These are phyloP conservation scores for Tachuris rubrigastra DNA, from an alignment of 2,113 vertebrate species.

Conservation along the genomic window DNA sequence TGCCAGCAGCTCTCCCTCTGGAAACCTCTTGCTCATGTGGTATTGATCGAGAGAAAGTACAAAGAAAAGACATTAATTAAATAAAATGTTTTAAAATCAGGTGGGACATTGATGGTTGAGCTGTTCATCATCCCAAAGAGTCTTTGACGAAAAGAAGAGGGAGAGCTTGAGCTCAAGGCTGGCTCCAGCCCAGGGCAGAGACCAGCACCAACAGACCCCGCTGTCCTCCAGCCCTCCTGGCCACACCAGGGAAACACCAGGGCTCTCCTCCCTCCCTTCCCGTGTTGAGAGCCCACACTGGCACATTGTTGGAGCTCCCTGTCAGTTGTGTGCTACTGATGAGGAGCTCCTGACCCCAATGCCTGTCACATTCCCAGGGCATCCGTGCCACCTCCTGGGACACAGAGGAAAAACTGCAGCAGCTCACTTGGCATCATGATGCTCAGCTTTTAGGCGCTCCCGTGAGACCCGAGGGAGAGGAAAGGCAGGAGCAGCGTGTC, in stretches of 20 bases:
- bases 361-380: background rate
- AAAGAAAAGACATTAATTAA: constrained; percentile 17
- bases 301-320: fast-evolving
- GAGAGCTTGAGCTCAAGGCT: fast-evolving
- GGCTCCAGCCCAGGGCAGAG: background rate
- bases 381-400: background rate
- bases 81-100: constrained; percentile 10
- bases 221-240: background rate
- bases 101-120: background rate
- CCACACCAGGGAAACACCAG: background rate
- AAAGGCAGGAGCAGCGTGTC: background rate
- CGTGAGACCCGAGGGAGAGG: background rate
- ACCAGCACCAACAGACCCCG: fast-evolving
- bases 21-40: background rate
- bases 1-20: background rate
- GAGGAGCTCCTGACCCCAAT: background rate
- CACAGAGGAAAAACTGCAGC: background rate
- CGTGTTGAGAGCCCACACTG: fast-evolving
- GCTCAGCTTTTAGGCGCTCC: background rate
- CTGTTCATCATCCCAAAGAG: background rate
- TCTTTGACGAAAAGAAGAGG: background rate
- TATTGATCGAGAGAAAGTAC: background rate
- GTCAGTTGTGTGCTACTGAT: fast-evolving
- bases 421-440: background rate
- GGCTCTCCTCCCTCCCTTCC: background rate